A percentile compares a stretch with the other conserved stretches of the same genome.
These are phyloP conservation scores for Perca flavescens DNA, from an alignment of 2,113 vertebrate genomes.

Conservation along the genomic window DNA sequence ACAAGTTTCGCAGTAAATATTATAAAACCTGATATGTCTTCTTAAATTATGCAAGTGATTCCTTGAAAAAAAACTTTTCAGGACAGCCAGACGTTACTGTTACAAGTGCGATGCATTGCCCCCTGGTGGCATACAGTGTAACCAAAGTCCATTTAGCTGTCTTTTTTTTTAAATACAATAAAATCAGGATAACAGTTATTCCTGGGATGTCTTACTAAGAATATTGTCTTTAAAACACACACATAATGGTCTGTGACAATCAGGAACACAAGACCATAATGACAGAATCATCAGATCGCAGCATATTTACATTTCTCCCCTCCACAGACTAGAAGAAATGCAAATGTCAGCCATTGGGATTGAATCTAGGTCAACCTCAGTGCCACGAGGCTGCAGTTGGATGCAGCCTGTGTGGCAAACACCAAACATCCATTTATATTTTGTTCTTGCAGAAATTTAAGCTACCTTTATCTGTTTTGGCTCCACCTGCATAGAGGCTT, in stretches of 20 bases:
- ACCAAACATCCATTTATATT: not conserved
- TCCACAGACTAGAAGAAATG: conserved; percentile 10
- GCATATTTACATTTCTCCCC: not conserved
- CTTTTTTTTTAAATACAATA: not conserved
- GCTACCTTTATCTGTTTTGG: not conserved
- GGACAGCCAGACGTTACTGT: not conserved
- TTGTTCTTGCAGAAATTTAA: not conserved
- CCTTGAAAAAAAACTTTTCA: not conserved
- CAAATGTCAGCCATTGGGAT: conserved; percentile 18
- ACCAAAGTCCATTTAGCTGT: not conserved
- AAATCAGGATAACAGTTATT: not conserved
- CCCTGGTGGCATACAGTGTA: conserved; percentile 1
- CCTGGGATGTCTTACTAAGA: not conserved
- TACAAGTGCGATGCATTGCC: not conserved
- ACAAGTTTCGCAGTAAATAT: not conserved
- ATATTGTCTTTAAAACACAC: not conserved
- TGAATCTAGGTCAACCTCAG: conserved; percentile 23
- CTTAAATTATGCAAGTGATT: not conserved
- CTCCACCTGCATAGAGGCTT: not conserved
- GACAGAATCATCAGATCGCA: not conserved
- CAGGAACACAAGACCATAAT: not conserved
- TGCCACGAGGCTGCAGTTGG: not conserved
- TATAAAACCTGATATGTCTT: not conserved
- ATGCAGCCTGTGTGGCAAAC: not conserved
- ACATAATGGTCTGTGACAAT: not conserved